Conservation (phyloP, 2,888 invertebrate genomes). For the Netelia virgata region DNA sequence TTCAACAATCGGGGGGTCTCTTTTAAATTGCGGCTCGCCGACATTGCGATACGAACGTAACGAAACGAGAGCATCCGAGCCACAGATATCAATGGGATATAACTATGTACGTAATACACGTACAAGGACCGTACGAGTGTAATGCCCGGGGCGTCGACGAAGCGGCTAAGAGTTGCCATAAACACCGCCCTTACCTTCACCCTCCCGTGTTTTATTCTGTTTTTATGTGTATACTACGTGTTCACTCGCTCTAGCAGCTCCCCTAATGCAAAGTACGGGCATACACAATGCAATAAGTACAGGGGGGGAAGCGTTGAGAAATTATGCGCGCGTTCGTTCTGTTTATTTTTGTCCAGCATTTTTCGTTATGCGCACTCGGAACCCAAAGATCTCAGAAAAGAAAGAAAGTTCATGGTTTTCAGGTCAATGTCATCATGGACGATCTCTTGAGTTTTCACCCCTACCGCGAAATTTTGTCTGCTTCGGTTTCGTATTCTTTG, state of each 20-base stretch:
- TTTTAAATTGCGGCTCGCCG: slow-evolving; percentile 66
- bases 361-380: slow-evolving; percentile 15
- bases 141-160: slow-evolving; percentile 59
- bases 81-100: slow-evolving; percentile 30
- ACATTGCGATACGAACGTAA: slow-evolving; percentile 47
- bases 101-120: slow-evolving; percentile 13
- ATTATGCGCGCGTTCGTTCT: slow-evolving; percentile 16
- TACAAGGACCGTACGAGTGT: slow-evolving; percentile 15
- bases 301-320: slow-evolving; percentile 25
- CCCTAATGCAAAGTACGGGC: slow-evolving; percentile 31
- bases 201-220: slow-evolving; percentile 46
- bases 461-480: slow-evolving; percentile 15
- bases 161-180: slow-evolving; percentile 57
- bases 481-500: slow-evolving; percentile 6
- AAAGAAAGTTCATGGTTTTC: slow-evolving; percentile 22
- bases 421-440: slow-evolving; percentile 35
- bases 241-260: slow-evolving; percentile 33
- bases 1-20: slow-evolving; percentile 75
- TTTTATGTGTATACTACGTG: slow-evolving; percentile 41
- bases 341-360: not conserved
- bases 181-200: slow-evolving; percentile 58
- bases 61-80: slow-evolving; percentile 24
- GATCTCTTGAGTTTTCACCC: not conserved
- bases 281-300: not conserved
- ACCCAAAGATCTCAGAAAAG: slow-evolving; percentile 11